These are phyloP conservation scores for Drosophila mayaguana DNA, from an alignment of 2,888 invertebrate species.

Conservation along the genomic window DNA sequence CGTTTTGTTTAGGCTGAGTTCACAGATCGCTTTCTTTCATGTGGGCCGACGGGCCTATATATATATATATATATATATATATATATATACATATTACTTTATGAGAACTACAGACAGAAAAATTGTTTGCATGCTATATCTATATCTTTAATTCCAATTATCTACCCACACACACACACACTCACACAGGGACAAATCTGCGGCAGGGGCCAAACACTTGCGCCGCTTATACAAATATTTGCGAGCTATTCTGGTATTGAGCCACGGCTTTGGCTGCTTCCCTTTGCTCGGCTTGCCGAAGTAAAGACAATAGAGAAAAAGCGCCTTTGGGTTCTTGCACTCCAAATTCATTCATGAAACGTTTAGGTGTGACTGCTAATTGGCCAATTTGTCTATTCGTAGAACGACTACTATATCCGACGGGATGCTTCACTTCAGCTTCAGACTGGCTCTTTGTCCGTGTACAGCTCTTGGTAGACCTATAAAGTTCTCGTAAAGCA, in stretches of 20 bases:
- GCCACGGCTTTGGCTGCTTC: conserved; percentile 31
- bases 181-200: conserved; percentile 17
- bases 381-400: conserved; percentile 23
- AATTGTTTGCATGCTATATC: conserved; percentile 52
- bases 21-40: conserved; percentile 73
- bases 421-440: conserved; percentile 1
- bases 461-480: neutral
- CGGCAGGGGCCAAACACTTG: conserved; percentile 28
- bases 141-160: conserved; percentile 77
- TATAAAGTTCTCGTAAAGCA: neutral
- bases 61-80: no score
- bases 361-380: conserved; percentile 36
- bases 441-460: neutral
- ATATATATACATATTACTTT: conserved; percentile 5
- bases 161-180: conserved; percentile 30
- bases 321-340: conserved; percentile 42
- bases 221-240: conserved; percentile 45
- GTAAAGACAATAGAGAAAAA: conserved; percentile 34
- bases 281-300: conserved; percentile 13
- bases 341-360: conserved; percentile 61
- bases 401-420: conserved; percentile 1
- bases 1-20: conserved; percentile 54
- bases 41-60: conserved; percentile 40
- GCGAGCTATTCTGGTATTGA: conserved; percentile 19
- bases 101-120: conserved; percentile 29